These are phyloP conservation scores for Punctoribates punctum DNA, from an alignment of 2,888 invertebrate genomes.

Conservation along the genomic window DNA sequence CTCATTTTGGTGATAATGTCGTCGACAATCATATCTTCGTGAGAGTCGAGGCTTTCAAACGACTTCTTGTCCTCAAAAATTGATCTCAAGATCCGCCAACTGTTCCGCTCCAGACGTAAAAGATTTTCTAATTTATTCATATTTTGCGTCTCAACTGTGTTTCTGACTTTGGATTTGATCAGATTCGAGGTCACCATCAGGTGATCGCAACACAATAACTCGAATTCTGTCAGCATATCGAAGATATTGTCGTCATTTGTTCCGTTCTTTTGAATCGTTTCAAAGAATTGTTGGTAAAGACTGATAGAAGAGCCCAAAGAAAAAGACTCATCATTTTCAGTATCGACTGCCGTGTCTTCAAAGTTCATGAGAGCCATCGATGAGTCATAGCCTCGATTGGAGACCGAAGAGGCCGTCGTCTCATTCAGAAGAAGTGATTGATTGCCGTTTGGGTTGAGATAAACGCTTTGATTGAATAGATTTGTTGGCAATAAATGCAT, in stretches of 20 bases:
- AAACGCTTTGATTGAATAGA: slow-evolving; percentile 13
- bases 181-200: slow-evolving; percentile 59
- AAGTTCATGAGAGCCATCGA: neutral
- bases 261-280: slow-evolving; percentile 8
- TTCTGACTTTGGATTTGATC: slow-evolving; percentile 49
- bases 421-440: neutral
- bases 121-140: slow-evolving; percentile 44
- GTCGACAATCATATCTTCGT: slow-evolving; percentile 46
- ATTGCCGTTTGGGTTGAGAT: neutral
- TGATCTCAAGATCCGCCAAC: slow-evolving; percentile 78
- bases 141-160: neutral
- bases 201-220: slow-evolving; percentile 63
- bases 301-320: neutral
- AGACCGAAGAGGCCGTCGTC: no score
- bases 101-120: slow-evolving; percentile 76
- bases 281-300: slow-evolving; percentile 30
- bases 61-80: slow-evolving; percentile 72
- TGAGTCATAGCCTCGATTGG: neutral
- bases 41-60: slow-evolving; percentile 44
- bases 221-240: slow-evolving; percentile 63
- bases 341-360: neutral
- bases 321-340: neutral
- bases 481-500: slow-evolving; percentile 22
- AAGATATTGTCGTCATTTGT: slow-evolving; percentile 55
- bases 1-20: slow-evolving; percentile 55